Base-by-base conservation (phyloP, 2,113 vertebrate genomes). In the Pelecanoides urinatrix region DNA sequence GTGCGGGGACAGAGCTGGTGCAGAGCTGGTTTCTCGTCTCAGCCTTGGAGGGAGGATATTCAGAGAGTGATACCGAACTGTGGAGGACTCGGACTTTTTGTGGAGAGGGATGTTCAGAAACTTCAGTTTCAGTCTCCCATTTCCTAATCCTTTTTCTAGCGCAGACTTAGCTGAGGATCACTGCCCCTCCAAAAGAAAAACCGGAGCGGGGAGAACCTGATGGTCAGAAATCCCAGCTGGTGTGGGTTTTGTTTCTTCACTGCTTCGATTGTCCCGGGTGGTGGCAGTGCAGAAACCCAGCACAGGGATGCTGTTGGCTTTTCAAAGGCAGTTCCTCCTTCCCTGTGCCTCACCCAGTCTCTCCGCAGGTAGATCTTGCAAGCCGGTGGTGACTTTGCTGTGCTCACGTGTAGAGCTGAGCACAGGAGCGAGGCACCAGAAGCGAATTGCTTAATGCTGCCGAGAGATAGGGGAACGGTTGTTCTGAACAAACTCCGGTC, bases 191-290 rank as follows among this genome's bases (percentile, higher is more conserved):
- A 42, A 71, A 81, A 53, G 11, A 25, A 71, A 92, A 74, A 55
- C 7, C 21, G 4, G 20, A 53, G 25, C 1, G 11, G 34, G 12
- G 34, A 78, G 42, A 74, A 78, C 38, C 17, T 61, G 21, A 20
- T 76, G 20, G 20, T 90, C 70, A 59, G 32, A 67, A 90, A 58
- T 74, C 13, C 47, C 58, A 83, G 20, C 10, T 86, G 10, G 3
- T 0, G 0, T n/a, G 4, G 0, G 75, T 65, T 80, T 53, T 8
- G 61, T 84, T 50, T 7, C 20, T 71, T 82, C 22, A 5, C 26
- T 55, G 47, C 40, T 88, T 75, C 82, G 15, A 59, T 88, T 79
- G 63, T 88, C 8, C 22, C 1, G 2, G 9, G 34, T 59, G 49
- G 32, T 8, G 42, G 44, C 49, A 40, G 10, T 38, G 26, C 9